Percentiles rank a stretch among this genome's conserved stretches.
Conservation (phyloP, 2,113 vertebrate species). For the Rhinopithecus roxellana region DNA sequence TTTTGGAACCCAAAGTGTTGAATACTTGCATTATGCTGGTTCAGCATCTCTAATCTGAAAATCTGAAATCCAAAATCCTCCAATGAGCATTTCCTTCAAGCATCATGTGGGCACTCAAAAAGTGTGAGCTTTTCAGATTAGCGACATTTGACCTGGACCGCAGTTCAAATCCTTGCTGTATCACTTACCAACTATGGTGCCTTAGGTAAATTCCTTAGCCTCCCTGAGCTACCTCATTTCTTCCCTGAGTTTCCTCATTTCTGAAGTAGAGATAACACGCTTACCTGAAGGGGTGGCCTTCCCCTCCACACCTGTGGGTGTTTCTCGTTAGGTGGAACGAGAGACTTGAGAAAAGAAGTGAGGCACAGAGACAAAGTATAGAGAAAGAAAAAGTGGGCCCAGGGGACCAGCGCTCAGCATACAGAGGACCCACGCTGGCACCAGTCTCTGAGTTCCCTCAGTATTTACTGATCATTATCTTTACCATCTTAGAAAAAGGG, state of each 20-base stretch:
- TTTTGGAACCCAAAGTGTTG: not conserved
- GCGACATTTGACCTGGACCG: not conserved
- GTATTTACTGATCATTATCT: too few species aligned
- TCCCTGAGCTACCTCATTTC: too few species aligned
- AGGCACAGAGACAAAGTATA: too few species aligned
- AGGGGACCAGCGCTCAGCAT: too few species aligned
- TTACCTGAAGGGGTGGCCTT: too few species aligned
- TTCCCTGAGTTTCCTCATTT: not conserved
- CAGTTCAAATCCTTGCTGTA: not conserved
- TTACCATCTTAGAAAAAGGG: too few species aligned
- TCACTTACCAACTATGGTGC: not conserved
- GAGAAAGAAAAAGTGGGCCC: too few species aligned
- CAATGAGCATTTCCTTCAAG: not conserved
- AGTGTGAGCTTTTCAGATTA: not conserved
- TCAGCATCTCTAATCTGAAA: not conserved
- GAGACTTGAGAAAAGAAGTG: too few species aligned
- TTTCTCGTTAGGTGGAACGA: too few species aligned
- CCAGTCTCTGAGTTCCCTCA: too few species aligned
- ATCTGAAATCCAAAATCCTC: not conserved
- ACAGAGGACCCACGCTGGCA: rapidly evolving
- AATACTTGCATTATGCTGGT: not conserved
- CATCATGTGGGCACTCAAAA: not conserved
- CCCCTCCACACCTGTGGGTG: too few species aligned
- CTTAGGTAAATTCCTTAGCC: not conserved
- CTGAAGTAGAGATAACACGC: not conserved